Conservation (phyloP, 2,888 invertebrate species). For the Coleophora deauratella region DNA sequence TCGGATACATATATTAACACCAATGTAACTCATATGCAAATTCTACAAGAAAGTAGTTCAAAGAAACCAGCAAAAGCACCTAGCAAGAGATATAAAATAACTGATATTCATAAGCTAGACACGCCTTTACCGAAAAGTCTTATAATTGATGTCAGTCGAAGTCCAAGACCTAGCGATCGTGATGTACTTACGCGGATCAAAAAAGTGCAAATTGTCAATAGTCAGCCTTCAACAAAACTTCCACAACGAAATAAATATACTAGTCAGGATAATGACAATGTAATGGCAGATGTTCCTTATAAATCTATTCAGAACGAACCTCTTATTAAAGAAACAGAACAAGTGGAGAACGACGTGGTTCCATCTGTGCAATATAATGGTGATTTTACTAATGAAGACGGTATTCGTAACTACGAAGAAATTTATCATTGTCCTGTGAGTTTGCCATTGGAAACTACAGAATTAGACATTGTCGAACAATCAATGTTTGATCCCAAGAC, state of each 20-base stretch:
- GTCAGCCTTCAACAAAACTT: too few relatives aligned
- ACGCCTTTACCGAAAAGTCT: constrained; percentile 26
- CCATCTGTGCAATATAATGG: too few relatives aligned
- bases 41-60: constrained; percentile 2
- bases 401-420: neutral
- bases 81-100: constrained; percentile 44
- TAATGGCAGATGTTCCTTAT: too few relatives aligned
- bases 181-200: neutral
- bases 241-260: too few relatives aligned
- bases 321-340: too few relatives aligned
- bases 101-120: constrained; percentile 36
- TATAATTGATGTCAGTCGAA: constrained; percentile 9
- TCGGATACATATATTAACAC: constrained; percentile 5
- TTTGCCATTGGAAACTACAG: constrained; percentile 5
- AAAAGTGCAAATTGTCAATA: neutral
- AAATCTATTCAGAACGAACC: too few relatives aligned
- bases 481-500: constrained; percentile 53
- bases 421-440: constrained; percentile 2
- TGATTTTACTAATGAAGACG: too few relatives aligned
- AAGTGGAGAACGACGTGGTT: too few relatives aligned
- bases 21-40: constrained; percentile 5
- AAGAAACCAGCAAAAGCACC: constrained; percentile 16
- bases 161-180: neutral
- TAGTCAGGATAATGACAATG: too few relatives aligned
- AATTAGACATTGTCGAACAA: constrained; percentile 30